Percentiles rank a stretch among this genome's conserved stretches.
Evolutionary conservation across 1,140 invertebrate species (phyloP).

Genomic region (Drosophila micromelanica): DNA sequence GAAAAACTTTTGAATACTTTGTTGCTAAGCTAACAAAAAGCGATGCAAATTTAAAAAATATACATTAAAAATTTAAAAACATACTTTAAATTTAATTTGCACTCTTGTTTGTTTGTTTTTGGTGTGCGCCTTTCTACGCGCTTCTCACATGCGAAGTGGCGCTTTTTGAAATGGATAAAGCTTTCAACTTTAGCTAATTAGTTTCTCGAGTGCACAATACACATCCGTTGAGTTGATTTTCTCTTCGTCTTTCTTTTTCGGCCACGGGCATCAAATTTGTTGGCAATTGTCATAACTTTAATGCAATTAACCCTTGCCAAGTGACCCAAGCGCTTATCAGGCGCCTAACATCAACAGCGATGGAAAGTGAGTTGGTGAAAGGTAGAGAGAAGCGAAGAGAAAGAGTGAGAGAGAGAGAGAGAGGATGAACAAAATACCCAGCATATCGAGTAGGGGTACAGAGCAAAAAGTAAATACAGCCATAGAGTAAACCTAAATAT

Average conservation of each 20-base stretch:
- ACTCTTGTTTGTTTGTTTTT: too few species aligned
- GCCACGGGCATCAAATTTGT: constrained; percentile 64
- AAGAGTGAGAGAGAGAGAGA: background rate
- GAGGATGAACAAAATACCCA: background rate
- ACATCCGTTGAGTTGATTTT: constrained; percentile 59
- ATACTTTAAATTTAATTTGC: too few species aligned
- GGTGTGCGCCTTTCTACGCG: background rate
- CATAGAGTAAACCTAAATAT: constrained; percentile 82
- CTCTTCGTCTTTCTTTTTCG: constrained; percentile 24
- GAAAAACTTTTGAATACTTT: too few species aligned
- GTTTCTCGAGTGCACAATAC: constrained; percentile 44
- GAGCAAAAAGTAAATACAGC: constrained; percentile 70
- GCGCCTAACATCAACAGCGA: constrained; percentile 25
- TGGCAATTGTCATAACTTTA: constrained; percentile 80
- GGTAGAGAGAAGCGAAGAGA: constrained; percentile 10
- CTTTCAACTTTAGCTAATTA: constrained; percentile 59
- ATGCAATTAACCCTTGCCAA: constrained; percentile 78
- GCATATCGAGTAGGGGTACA: constrained; percentile 1
- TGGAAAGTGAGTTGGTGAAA: constrained; percentile 14
- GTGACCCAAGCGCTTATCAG: constrained; percentile 58
- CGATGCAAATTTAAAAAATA: too few species aligned
- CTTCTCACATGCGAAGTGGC: background rate
- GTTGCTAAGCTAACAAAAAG: too few species aligned
- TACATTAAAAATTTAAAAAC: too few species aligned
- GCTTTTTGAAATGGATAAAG: constrained; percentile 1